phyloP scores from a whole-genome alignment of 2,797 vertebrate species.

The Bryconaethiops microstoma region DNA sequence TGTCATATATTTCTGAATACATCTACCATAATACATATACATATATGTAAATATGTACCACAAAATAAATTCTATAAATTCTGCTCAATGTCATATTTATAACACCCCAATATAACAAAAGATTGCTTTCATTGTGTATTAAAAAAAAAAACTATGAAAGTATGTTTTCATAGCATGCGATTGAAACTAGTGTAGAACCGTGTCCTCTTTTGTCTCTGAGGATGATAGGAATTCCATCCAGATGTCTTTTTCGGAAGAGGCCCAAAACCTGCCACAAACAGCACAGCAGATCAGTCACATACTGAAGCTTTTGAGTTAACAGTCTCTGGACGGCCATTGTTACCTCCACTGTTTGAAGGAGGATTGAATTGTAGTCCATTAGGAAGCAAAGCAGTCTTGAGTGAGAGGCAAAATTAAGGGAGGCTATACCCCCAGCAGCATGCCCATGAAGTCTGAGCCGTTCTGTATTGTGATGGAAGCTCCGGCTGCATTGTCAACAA shows the following conservation, averaged over 20 bases:
- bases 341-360: constrained; percentile 54
- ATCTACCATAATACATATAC: constrained; percentile 52
- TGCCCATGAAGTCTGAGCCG: constrained; percentile 92
- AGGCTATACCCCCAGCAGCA: constrained; percentile 86
- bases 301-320: constrained; percentile 40
- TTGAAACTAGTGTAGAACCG: constrained; percentile 22
- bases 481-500: constrained; percentile 91
- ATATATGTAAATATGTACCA: constrained; percentile 48
- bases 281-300: constrained; percentile 24
- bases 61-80: constrained; percentile 57
- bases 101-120: constrained; percentile 14
- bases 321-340: constrained; percentile 47
- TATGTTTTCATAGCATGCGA: constrained; percentile 16
- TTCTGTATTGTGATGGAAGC: constrained; percentile 88
- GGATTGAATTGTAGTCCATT: constrained; percentile 62
- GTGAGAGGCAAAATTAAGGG: constrained; percentile 18
- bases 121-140: constrained; percentile 3
- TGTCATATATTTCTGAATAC: constrained; percentile 55
- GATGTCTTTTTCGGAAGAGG: constrained; percentile 32
- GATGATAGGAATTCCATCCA: constrained; percentile 39
- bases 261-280: constrained; percentile 24
- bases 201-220: constrained; percentile 34
- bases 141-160: constrained; percentile 34
- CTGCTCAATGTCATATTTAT: constrained; percentile 45
- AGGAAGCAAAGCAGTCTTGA: constrained; percentile 49